These are phyloP conservation scores for Limanda limanda DNA, from an alignment of 2,113 vertebrate species.

Conservation along the genomic window DNA sequence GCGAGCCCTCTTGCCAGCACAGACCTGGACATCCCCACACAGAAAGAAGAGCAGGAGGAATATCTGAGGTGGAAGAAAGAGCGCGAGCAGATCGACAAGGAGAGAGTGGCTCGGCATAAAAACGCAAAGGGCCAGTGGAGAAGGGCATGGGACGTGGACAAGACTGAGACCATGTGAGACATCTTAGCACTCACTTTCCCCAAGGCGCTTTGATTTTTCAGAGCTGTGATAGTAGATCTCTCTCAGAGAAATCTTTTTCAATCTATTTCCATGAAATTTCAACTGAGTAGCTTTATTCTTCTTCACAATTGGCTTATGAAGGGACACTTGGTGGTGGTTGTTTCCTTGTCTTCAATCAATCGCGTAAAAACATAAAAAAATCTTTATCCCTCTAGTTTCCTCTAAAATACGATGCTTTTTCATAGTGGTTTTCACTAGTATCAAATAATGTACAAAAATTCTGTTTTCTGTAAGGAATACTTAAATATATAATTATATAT, in stretches of 20 bases:
- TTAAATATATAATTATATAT: too few relatives aligned
- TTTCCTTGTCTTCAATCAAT: neutral
- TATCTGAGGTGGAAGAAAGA: conserved; percentile 94
- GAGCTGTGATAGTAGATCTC: neutral
- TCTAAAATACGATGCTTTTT: too few relatives aligned
- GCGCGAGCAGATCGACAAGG: conserved; percentile 92
- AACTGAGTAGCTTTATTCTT: neutral
- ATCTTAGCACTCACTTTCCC: neutral
- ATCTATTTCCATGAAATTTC: neutral
- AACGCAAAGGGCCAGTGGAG: conserved; percentile 96
- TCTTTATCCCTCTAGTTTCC: neutral
- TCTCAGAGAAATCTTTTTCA: neutral
- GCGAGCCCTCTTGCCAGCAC: conserved; percentile 67
- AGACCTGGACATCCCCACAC: conserved; percentile 81
- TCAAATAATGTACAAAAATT: too few relatives aligned
- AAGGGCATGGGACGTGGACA: conserved; percentile 96
- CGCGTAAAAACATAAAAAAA: neutral
- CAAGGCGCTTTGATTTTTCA: neutral
- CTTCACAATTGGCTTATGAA: neutral
- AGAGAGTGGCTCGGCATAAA: conserved; percentile 92
- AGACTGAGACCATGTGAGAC: conserved; percentile 92
- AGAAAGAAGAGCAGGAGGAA: conserved; percentile 85
- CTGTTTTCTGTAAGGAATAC: too few relatives aligned
- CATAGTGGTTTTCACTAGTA: too few relatives aligned
- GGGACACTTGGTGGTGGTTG: neutral